These are phyloP conservation scores for Pterocles gutturalis DNA, from an alignment of 2,113 vertebrate species.

Conservation along the genomic window DNA sequence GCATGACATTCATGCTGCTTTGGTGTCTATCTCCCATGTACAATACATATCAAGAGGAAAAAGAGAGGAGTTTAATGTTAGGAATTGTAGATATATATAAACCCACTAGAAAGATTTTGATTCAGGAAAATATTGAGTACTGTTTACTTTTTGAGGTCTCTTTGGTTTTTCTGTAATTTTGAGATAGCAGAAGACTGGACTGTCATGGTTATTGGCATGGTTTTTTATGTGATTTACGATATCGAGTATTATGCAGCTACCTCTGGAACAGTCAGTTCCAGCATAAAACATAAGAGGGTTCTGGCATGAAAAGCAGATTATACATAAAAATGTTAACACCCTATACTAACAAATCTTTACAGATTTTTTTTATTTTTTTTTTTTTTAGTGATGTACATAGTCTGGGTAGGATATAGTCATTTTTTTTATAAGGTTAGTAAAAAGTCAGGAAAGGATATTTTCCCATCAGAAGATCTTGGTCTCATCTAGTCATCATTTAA, in stretches of 20 bases:
- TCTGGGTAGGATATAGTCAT: background rate
- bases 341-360: background rate
- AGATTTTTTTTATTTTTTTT: background rate
- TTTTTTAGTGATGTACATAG: background rate
- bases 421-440: background rate
- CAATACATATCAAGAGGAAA: background rate
- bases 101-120: background rate
- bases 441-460: background rate
- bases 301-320: background rate
- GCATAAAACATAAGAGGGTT: background rate
- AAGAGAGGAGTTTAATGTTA: background rate
- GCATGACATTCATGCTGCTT: background rate
- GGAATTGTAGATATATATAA: background rate
- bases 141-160: background rate
- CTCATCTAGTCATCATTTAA: background rate
- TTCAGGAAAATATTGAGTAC: background rate
- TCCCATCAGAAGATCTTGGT: background rate
- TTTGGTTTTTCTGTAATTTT: background rate
- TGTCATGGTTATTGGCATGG: background rate
- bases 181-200: background rate
- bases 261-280: background rate
- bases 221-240: background rate
- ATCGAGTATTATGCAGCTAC: rapidly evolving
- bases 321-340: background rate
- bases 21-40: background rate